Base-by-base conservation (phyloP, 2,888 invertebrate genomes). In the Acrobasis repandana region DNA sequence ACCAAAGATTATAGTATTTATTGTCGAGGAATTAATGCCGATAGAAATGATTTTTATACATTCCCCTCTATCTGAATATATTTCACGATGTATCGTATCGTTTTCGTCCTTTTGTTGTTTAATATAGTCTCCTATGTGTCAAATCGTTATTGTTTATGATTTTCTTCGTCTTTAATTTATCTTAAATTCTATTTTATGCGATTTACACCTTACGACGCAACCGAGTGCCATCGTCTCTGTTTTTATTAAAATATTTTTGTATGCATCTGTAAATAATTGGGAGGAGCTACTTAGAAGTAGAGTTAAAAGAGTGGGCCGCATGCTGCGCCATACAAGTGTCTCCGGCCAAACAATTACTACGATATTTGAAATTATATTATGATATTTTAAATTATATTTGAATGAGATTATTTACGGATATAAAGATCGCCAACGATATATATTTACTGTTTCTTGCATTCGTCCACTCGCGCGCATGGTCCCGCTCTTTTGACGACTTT, bases 1-100 rank as follows among this genome's bases (percentile, higher is more conserved):
- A 88, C 91, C 91, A 91, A 91, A 91, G 91, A 90, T 86, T 86
- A 85, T 88, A 90, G 86, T 90, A 89, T 90, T 90, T 90, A 90
- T 88, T 88, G 84, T 86, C 84, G 88, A 85, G 79, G 82, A 82
- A 80, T 80, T 85, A 83, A 83, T 85, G 76, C 82, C 79, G 83
- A 83, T 83, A 84, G 83, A 82, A 82, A 76, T 86, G 83, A 86
- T 85, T 88, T 87, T 88, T 86, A 84, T 88, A 88, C 88, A 85
- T 88, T 88, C 88, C 89, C 89, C 79, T 20, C 47, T 33, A 20
- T 34, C 16, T 9, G 14, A 18, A 15, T 11, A 49, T 14, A 36
- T 6, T 69, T 72, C 65, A 63, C 63, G 65, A 65, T 68, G 63
- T 70, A 68, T 64, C 71, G 60, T 65, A 28, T 15, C 49, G 15